These are phyloP conservation scores for Poecile atricapillus DNA, from an alignment of 2,113 vertebrate species.

Conservation along the genomic window DNA sequence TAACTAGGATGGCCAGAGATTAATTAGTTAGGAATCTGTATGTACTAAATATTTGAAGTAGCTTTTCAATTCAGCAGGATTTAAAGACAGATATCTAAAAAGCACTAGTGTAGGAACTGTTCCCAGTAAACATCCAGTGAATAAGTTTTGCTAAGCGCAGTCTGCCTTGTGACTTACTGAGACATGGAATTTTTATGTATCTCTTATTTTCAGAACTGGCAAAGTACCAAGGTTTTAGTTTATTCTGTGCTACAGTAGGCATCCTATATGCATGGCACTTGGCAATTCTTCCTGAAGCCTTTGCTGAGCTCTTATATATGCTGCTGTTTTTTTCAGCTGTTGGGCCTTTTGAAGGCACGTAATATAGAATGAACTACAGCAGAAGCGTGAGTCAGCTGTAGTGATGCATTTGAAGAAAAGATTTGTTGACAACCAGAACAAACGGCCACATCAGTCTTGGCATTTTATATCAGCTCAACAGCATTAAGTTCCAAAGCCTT, in stretches of 20 bases:
- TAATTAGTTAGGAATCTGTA: neutral
- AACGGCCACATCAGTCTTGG: slow-evolving; percentile 19
- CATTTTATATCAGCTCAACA: slow-evolving; percentile 37
- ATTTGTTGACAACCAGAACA: slow-evolving; percentile 39
- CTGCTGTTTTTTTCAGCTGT: neutral
- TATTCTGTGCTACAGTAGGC: neutral
- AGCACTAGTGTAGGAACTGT: neutral
- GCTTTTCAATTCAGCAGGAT: neutral
- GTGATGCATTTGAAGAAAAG: slow-evolving; percentile 45
- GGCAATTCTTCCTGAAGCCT: neutral
- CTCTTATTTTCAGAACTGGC: neutral
- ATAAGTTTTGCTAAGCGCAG: neutral
- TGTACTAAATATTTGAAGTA: neutral
- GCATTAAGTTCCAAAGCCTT: slow-evolving; percentile 12
- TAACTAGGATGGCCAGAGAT: neutral
- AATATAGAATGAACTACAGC: neutral
- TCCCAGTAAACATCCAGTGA: neutral
- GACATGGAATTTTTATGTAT: neutral
- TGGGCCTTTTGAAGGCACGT: neutral
- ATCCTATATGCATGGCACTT: neutral
- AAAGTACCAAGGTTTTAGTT: neutral
- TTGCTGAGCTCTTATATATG: neutral
- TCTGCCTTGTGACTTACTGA: neutral
- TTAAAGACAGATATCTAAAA: neutral
- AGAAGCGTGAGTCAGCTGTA: slow-evolving; percentile 12